Evolutionary conservation across 1,140 invertebrate species (phyloP), one percentile per base, ranked within the genome.

Genomic region (Heliconius nattereri): DNA sequence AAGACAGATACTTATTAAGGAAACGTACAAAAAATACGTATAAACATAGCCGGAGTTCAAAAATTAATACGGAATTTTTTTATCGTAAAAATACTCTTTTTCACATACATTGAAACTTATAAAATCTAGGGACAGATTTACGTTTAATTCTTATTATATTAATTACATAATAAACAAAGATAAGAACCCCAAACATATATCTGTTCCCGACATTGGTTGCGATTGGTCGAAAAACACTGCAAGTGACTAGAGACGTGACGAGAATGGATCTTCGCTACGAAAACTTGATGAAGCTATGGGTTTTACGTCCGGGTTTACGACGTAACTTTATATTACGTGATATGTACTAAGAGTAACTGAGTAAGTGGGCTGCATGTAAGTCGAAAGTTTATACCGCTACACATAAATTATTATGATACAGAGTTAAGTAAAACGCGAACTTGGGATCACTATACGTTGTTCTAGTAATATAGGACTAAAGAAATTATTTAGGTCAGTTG

Each of bases 181-280:
- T 60, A 60, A 60, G 9, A 60, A 9, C 9, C n/a, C n/a, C 20
- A 91, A 91, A 92, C 84, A 88, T 89, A 90, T 89, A 90, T 88
- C 83, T 84, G 87, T 90, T 87, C 89, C 84, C 86, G 87, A 87
- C 85, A 84, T 85, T 84, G 84, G 88, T 45, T 87, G 86, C 89
- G 86, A 92, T 92, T 90, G 91, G 89, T 90, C 80, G 86, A 87
- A 88, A 86, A 87, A 88, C 78, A 85, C 85, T 91, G 87, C 88
- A 86, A 89, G 91, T 87, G 89, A 90, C 85, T 85, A 40, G 74
- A 66, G 80, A 92, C 91, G 91, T 92, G 91, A 88, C 60, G 89
- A 32, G 84, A 85, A 77, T 85, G 76, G 82, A 90, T 83, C 52
- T 72, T 52, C 19, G 29, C 60, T 71, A 80, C 71, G 66, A 75